phyloP scores from a whole-genome alignment of 2,797 vertebrate genomes.

The Dallia pectoralis region DNA sequence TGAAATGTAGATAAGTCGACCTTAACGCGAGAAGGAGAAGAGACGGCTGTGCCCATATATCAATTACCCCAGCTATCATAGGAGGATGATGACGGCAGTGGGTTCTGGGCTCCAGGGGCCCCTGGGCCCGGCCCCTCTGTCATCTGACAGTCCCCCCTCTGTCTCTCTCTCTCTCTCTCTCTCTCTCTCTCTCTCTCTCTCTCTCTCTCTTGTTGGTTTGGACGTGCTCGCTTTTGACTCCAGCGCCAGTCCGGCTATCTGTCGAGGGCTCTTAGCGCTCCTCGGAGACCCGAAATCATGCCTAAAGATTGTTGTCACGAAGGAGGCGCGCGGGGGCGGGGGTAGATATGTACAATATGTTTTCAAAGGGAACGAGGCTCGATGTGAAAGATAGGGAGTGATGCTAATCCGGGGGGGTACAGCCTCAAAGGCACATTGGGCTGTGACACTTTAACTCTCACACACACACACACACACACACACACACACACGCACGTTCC shows the following conservation, averaged over 20 bases:
- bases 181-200: slow-evolving; percentile 15
- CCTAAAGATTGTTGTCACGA: slow-evolving; percentile 51
- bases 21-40: slow-evolving; percentile 63
- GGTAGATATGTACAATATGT: slow-evolving; percentile 63
- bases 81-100: slow-evolving; percentile 53
- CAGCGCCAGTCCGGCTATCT: slow-evolving; percentile 42
- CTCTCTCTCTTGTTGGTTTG: slow-evolving; percentile 14
- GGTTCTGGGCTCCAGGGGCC: slow-evolving; percentile 16
- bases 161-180: slow-evolving; percentile 14
- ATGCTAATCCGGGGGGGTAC: slow-evolving; percentile 55
- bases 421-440: slow-evolving; percentile 60
- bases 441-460: slow-evolving; percentile 36
- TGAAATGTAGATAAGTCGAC: slow-evolving; percentile 73
- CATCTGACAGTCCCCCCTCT: slow-evolving; percentile 38
- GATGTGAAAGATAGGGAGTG: slow-evolving; percentile 61
- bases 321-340: not conserved
- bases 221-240: slow-evolving; percentile 47
- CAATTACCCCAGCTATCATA: slow-evolving; percentile 71
- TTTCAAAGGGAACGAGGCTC: slow-evolving; percentile 42
- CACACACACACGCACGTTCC: too few species aligned
- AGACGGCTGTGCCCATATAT: slow-evolving; percentile 69
- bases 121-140: slow-evolving; percentile 10
- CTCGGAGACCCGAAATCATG: slow-evolving; percentile 54
- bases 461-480: too few species aligned
- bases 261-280: slow-evolving; percentile 43